phyloP scores from a whole-genome alignment of 2,888 invertebrate species.

The Adineta ricciae region DNA sequence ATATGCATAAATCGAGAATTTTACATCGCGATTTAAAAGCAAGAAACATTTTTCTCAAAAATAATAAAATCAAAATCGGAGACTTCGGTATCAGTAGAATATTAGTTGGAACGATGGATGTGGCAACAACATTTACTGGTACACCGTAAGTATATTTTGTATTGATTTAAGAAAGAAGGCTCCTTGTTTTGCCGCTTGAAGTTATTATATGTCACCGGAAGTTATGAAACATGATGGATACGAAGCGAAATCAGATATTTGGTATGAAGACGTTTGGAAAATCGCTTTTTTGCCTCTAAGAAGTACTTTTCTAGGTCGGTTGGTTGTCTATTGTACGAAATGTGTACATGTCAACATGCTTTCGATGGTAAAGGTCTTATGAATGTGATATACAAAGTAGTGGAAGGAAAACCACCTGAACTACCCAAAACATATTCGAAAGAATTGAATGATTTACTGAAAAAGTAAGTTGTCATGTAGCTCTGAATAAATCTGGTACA shows the following conservation, averaged over 20 bases:
- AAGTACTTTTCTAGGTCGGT: conserved; percentile 37
- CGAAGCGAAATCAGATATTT: conserved; percentile 50
- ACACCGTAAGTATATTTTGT: conserved; percentile 42
- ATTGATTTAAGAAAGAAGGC: neutral
- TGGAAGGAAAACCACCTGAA: conserved; percentile 45
- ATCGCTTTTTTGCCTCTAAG: too few relatives aligned
- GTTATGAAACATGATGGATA: conserved; percentile 51
- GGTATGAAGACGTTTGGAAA: conserved; percentile 38
- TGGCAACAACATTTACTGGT: conserved; percentile 50
- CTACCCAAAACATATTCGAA: conserved; percentile 44
- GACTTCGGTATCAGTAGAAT: conserved; percentile 51
- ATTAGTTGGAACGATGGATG: conserved; percentile 48
- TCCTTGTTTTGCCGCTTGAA: neutral
- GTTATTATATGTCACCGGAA: conserved; percentile 50
- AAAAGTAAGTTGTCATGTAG: conserved; percentile 37
- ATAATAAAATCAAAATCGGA: conserved; percentile 48
- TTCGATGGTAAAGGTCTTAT: conserved; percentile 48
- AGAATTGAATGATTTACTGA: conserved; percentile 43
- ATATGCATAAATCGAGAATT: conserved; percentile 47
- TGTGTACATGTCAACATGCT: conserved; percentile 47
- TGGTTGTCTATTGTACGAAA: conserved; percentile 49
- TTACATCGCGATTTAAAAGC: conserved; percentile 50
- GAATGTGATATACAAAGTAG: conserved; percentile 50
- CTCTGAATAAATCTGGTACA: too few relatives aligned
- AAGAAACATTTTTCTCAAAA: conserved; percentile 49